Conservation (phyloP, 2,888 invertebrate genomes). For the Sinodicranocentrus sp. region DNA sequence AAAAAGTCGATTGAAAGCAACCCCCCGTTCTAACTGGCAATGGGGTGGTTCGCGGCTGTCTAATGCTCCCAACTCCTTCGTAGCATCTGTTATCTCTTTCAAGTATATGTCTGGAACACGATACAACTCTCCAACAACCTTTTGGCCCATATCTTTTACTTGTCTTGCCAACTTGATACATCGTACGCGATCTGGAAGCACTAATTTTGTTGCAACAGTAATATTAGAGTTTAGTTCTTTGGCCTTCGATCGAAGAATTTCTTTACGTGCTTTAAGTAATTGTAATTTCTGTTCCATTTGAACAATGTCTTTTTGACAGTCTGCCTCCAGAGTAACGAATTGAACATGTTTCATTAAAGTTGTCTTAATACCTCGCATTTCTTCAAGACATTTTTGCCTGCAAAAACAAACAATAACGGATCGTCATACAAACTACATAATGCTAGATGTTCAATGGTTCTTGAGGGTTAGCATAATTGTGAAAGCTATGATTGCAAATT, state of each 20-base stretch:
- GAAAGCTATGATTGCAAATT: neutral
- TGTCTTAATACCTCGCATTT: slow-evolving; percentile 1
- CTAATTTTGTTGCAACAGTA: neutral
- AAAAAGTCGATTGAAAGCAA: neutral
- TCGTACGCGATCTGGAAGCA: neutral
- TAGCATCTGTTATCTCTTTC: slow-evolving; percentile 5
- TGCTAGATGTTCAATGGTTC: too few relatives aligned
- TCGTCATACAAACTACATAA: too few relatives aligned
- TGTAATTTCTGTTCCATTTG: slow-evolving; percentile 29
- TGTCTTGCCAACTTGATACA: neutral
- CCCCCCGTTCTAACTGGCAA: neutral
- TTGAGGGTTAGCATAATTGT: too few relatives aligned
- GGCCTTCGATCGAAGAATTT: neutral
- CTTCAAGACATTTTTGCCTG: slow-evolving; percentile 33
- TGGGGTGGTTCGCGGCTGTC: neutral
- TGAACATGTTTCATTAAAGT: slow-evolving; percentile 16
- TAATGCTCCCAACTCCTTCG: neutral
- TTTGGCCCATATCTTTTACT: slow-evolving; percentile 13
- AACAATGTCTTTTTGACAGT: slow-evolving; percentile 8
- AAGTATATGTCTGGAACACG: slow-evolving; percentile 18
- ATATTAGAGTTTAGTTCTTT: slow-evolving; percentile 11
- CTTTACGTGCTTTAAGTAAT: slow-evolving; percentile 2
- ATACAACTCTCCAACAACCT: slow-evolving; percentile 11
- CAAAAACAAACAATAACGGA: too few relatives aligned
- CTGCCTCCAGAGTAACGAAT: neutral